Base-by-base conservation (phyloP, 2,113 vertebrate genomes). In the Anser brachyrhynchus region DNA sequence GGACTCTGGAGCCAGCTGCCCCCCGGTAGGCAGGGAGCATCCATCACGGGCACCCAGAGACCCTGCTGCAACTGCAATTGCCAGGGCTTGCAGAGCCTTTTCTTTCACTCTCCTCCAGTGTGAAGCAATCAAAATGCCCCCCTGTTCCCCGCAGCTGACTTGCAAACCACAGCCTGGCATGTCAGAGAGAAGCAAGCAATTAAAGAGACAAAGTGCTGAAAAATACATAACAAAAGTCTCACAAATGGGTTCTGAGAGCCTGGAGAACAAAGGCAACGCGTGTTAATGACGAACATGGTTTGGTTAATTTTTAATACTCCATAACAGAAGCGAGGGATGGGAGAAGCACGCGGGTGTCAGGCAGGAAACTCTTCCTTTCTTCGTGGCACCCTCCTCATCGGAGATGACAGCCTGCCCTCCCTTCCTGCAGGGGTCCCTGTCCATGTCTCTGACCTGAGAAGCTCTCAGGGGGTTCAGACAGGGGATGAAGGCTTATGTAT, bases 171-270 rank as follows among this genome's bases (percentile, higher is more conserved):
- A 85, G 87, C 61, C 62, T 20, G 4, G 61, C 51, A 74, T 61
- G 90, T 97, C 96, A 97, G 87, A 96, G 64, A 87, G 86, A 91
- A 94, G 89, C 4, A 8, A 95, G 72, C 94, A 96, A 96, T 97
- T 97, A 97, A 97, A 97, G 92, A 95, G 96, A 97, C 97, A 96
- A 96, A 97, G 92, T 97, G 88, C 94, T 97, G 91, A 97, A 97
- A 97, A 97, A 97, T 96, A 94, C 89, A 96, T 96, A 96, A 95
- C 95, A 96, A 94, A 96, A 92, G 44, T 80, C 37, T 61, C 81
- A 61, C 85, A 96, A 96, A 96, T 91, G 92, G 85, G 54, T 84
- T 73, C 64, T 29, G 79, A 74, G 77, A 93, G 87, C 77, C 74
- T 39, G 75, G 26, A 92, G 90, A 95, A 94, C 94, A 94, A 96